Evolutionary conservation across 2,113 vertebrate genomes (phyloP), one percentile per base, ranked within the genome.

Genomic region (Larimichthys crocea): DNA sequence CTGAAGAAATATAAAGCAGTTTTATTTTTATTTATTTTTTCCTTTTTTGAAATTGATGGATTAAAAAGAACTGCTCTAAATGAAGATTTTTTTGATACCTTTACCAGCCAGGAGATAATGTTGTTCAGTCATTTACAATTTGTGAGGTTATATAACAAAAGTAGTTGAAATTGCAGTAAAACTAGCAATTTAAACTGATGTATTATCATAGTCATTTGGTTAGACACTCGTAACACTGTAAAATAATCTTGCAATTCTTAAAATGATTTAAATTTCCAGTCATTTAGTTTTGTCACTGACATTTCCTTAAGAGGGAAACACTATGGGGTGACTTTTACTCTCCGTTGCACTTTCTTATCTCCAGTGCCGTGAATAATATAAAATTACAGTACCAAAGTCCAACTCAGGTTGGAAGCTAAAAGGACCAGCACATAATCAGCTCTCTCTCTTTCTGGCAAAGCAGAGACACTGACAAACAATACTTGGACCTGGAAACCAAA

Each of bases 321-420:
- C 1, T 3, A 17, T 3, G 2, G 2, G 1, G n/a, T 0, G 3
- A 22, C 5, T 19, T 49, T 20, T 22, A 11, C 26, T 73, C 67
- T 40, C 57, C 75, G 80, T 82, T 78, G 53, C 8, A 60, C 79
- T 42, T 42, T 22, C 61, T 76, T 87, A 89, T 85, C 56, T 72
- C 26, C 3, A 12, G 53, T 46, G 7, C 0, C 1, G 59, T 60
- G 10, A 57, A 61, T 0, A 69, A 2, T 19, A 59, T 78, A 0
- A 60, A n/a, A 78, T 16, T n/a, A 6, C 53, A 59, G 10, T 10
- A 5, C 6, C 55, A 88, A 82, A 89, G 81, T 82, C 15, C 19
- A 14, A 0, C 22, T 60, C 2, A 10, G 8, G 19, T 15, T 55
- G 42, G n/a, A 76, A 50, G 17, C 10, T 16, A 9, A 6, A 60